Base-by-base conservation (phyloP, 2,888 invertebrate genomes). In the Tipula lateralis region DNA sequence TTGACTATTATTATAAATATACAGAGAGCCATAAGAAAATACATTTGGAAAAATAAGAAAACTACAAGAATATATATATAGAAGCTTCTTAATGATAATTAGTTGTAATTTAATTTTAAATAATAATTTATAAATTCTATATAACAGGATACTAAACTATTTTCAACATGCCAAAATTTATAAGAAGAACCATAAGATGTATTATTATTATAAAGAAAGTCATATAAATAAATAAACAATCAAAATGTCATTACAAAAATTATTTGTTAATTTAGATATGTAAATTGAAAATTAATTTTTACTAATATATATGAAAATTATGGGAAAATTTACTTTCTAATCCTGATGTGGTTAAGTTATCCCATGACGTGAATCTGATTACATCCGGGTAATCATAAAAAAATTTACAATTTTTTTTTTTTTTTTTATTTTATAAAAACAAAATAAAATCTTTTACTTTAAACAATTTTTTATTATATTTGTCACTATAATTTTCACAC, bases 221-320 rank as follows among this genome's bases (percentile, higher is more conserved):
- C 3, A 24, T 1, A 39, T 19, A 66, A 66, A 66, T 66, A 30
- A 82, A 82, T 34, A 83, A 34, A 83, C 34, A 83, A 83, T 83
- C 83, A 83, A 83, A 83, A 83, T 83, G 36, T 83, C 83, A 83
- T 83, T 83, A 83, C 19, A 83, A 83, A 30, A 34, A 83, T 19
- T 32, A 34, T 19, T 19, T 83, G 32, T 32, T 19, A 83, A 19
- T 83, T 83, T 82, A 30, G n/a, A 19, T 34, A 83, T 83, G 83
- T 83, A 83, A 83, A 83, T 83, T 82, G 82, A 82, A 82, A 82
- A 34, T 34, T 83, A 83, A 34, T 83, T 83, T 83, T 34, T 83
- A 36, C 5, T 30, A 36, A 34, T 12, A 83, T 29, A 30, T 32
- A 83, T 36, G 32, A 34, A 34, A 83, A 34, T 34, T 30, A 82